phyloP scores from a whole-genome alignment of 2,113 vertebrate species.

The Laterallus jamaicensis region DNA sequence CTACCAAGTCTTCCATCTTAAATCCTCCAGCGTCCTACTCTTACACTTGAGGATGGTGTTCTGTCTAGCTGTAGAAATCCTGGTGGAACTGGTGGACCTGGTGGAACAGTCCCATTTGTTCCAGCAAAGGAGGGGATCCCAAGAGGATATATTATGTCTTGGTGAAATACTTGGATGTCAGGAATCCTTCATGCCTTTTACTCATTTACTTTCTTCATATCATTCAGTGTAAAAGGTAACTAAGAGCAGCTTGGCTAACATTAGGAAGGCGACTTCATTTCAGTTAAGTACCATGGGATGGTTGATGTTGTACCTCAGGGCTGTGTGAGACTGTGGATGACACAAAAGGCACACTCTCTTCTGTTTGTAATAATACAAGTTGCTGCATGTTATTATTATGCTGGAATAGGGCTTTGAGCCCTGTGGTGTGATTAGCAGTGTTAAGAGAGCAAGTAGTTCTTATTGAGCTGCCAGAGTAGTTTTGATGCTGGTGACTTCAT shows the following conservation, averaged over 20 bases:
- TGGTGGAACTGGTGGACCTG: neutral
- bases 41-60: neutral
- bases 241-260: neutral
- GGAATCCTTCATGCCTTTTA: neutral
- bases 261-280: neutral
- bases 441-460: neutral
- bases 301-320: neutral
- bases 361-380: neutral
- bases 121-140: neutral
- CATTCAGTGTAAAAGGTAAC: neutral
- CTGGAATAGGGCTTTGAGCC: neutral
- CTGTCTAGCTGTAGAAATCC: neutral
- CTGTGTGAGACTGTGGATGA: neutral
- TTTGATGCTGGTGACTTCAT: neutral
- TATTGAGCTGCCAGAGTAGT: neutral
- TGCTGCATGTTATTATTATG: neutral
- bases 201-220: neutral
- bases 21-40: neutral
- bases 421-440: neutral
- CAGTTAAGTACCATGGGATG: neutral
- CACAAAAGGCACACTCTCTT: neutral
- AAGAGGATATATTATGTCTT: neutral
- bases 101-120: neutral
- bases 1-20: neutral
- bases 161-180: neutral